Conservation (phyloP, 2,888 invertebrate genomes). For the Sthenelais limicola region DNA sequence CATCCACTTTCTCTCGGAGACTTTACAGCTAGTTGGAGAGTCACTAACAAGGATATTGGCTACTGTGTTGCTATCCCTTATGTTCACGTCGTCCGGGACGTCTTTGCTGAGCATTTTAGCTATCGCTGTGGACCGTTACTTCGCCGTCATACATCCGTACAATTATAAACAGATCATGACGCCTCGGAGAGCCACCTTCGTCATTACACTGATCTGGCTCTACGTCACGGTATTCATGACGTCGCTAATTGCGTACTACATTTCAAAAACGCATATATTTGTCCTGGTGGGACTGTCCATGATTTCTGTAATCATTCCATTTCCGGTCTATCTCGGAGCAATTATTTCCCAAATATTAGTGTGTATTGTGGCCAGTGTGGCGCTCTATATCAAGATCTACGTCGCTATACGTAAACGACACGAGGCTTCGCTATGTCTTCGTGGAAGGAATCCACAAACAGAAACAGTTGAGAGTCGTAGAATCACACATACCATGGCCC, state of each 20-base stretch:
- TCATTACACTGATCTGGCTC: constrained; percentile 13
- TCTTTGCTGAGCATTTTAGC: constrained; percentile 13
- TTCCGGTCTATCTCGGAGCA: constrained; percentile 18
- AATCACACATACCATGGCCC: constrained; percentile 10
- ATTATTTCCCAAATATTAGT: constrained; percentile 18
- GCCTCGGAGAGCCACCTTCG: not conserved
- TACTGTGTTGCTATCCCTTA: not conserved
- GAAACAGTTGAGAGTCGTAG: constrained; percentile 5
- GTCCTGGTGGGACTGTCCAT: not conserved
- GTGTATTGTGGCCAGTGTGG: constrained; percentile 12
- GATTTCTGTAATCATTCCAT: constrained; percentile 4
- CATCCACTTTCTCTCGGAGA: constrained; percentile 5
- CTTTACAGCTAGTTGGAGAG: not conserved
- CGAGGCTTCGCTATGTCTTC: not conserved
- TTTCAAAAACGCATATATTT: not conserved
- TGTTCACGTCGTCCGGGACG: constrained; percentile 22
- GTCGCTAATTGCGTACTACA: constrained; percentile 5
- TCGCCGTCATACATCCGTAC: constrained; percentile 30
- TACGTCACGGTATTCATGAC: constrained; percentile 28
- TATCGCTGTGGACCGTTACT: constrained; percentile 22
- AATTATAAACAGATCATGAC: constrained; percentile 35
- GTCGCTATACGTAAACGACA: not conserved
- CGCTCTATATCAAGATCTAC: constrained; percentile 11
- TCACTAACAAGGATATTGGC: not conserved
- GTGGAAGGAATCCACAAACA: not conserved